A percentile compares a stretch with the other conserved stretches of the same genome.
Evolutionary conservation across 2,888 invertebrate genomes (phyloP).

Genomic region (Dyspetes luteomarginatus): DNA sequence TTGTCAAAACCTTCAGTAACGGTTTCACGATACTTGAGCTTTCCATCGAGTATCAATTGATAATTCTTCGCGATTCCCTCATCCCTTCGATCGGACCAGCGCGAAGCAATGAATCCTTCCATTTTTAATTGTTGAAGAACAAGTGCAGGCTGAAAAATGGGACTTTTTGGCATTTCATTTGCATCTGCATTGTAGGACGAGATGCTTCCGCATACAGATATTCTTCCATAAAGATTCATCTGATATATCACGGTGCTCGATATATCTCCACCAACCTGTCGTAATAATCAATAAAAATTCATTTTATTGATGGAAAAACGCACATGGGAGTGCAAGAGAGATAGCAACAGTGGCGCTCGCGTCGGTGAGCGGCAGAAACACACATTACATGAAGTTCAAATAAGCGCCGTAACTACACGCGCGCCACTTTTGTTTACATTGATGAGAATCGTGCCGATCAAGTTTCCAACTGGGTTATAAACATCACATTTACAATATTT

Average conservation of each 20-base stretch:
- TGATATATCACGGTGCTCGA: slow-evolving; percentile 86
- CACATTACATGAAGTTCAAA: too few relatives aligned
- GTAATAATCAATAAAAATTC: slow-evolving; percentile 44
- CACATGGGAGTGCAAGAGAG: too few relatives aligned
- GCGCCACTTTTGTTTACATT: too few relatives aligned
- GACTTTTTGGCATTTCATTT: slow-evolving; percentile 83
- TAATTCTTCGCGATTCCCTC: slow-evolving; percentile 88
- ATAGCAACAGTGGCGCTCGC: too few relatives aligned
- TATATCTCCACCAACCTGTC: slow-evolving; percentile 88
- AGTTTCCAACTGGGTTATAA: neutral
- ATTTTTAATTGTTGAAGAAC: slow-evolving; percentile 86
- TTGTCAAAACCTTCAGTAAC: slow-evolving; percentile 90
- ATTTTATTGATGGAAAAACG: neutral
- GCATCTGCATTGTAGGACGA: slow-evolving; percentile 86
- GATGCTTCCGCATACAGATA: slow-evolving; percentile 88
- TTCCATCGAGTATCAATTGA: slow-evolving; percentile 88
- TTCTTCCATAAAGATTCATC: slow-evolving; percentile 87
- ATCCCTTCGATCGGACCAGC: slow-evolving; percentile 86
- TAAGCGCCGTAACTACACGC: too few relatives aligned
- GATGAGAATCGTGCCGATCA: too few relatives aligned
- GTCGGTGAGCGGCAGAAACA: too few relatives aligned
- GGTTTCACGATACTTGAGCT: slow-evolving; percentile 89
- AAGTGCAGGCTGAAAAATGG: slow-evolving; percentile 85
- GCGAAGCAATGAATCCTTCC: slow-evolving; percentile 86
- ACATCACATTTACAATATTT: neutral